Evolutionary conservation across 2,797 vertebrate species (phyloP), one percentile per base, ranked within the genome.

Genomic region (Lateolabrax maculatus): DNA sequence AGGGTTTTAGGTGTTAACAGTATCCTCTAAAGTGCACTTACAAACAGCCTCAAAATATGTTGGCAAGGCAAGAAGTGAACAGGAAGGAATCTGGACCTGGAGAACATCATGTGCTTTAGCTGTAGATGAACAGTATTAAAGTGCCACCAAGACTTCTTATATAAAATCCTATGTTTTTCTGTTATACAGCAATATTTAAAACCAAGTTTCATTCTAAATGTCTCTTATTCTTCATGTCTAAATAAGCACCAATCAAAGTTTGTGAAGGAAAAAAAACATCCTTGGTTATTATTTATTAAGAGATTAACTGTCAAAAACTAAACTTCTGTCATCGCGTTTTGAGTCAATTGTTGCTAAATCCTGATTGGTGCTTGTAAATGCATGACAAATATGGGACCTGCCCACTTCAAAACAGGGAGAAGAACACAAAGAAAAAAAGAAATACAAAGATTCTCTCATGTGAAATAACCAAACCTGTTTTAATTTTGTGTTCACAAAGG

Each of bases 71-170:
- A 41, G 34, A 48, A 25, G 6, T 23, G n/a, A 23, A 25, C 19
- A 49, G 15, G 19, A 48, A 56, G 10, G 23, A 37, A 39, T 66
- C 53, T 60, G 56, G n/a, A 60, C 44, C 62, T 73, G 66, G 60
- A 63, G 11, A 52, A 37, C 1, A 9, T 58, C 36, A 52, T 65
- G 10, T 46, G 15, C 51, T 46, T 11, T 8, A 37, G 29, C 39
- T 55, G 6, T 63, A 13, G n/a, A 55, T 3, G 31, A 34, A 34
- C 31, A 34, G 31, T 34, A 34, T 34, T 34, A 34, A n/a, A n/a
- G 31, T 34, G 4, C 31, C 31, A n/a, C 31, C 31, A 34, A 34
- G 6, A 34, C 31, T 34, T n/a, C n/a, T n/a, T n/a, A n/a, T n/a
- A n/a, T n/a, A n/a, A n/a, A n/a, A n/a, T n/a, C n/a, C n/a, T n/a